Base-by-base conservation (phyloP, 2,888 invertebrate species). In the Eupelmus urozonus region DNA sequence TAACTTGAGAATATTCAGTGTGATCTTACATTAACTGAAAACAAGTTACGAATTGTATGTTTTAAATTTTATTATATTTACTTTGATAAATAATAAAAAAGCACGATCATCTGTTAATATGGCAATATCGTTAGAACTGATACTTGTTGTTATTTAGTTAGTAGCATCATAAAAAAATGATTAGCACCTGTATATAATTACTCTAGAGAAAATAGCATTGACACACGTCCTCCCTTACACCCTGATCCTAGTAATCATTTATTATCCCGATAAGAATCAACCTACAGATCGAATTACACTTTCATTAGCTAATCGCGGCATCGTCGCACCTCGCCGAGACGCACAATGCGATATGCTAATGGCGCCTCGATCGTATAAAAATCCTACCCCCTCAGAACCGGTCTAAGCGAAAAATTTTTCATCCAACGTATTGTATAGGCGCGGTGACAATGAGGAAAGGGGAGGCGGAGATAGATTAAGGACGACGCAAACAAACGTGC, bases 291-390 rank as follows among this genome's bases (percentile, higher is more conserved):
- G 27, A 23, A 53, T 23, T 57, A 62, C 49, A 20, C 74, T 73
- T 73, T 75, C 67, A 78, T 75, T 66, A 74, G 23, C 63, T 29
- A 77, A 70, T 76, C 70, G 25, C 59, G 34, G 49, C 18, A 45
- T 69, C 62, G 62, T 69, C 25, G 27, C 62, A 25, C 13, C 51
- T 51, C 25, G 0, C 4, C 42, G 23, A n/a, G 23, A 16, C 25
- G 20, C 23, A 71, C 53, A 72, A 72, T 59, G 25, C 65, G 20
- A 11, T 59, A 78, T 71, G 78, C 66, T 71, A 75, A 66, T 78
- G 23, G 18, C 27, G n/a, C 57, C 2, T 1, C 13, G 51, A 62
- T 57, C 49, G 13, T 11, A 53, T 51, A 65, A 71, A 70, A 71
- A 63, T 76, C 65, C 7, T 13, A 59, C 70, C 70, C 65, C 55